Conservation (phyloP, 2,797 vertebrate genomes). For the Micromesistius poutassou region DNA sequence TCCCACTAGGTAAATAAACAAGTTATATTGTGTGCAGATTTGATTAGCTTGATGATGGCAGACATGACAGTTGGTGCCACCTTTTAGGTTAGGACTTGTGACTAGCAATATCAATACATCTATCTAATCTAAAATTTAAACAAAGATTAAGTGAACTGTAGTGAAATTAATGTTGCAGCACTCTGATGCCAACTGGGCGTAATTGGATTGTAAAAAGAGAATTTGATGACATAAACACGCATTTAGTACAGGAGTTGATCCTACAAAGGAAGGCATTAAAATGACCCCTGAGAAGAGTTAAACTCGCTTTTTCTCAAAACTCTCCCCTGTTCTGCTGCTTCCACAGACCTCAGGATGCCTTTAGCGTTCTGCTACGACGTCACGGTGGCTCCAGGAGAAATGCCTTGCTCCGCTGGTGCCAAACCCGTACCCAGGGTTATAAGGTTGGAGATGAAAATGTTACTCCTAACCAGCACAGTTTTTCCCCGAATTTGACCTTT, state of each 20-base stretch:
- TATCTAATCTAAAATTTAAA: neutral
- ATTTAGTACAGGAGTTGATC: too few relatives aligned
- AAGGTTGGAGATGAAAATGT: conserved; percentile 54
- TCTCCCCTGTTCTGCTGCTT: neutral
- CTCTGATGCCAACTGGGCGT: neutral
- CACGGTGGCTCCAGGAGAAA: conserved; percentile 77
- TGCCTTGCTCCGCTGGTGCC: conserved; percentile 76
- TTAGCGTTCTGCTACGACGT: conserved; percentile 70
- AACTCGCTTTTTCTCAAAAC: neutral
- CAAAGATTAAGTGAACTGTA: neutral
- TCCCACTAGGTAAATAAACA: conserved; percentile 43
- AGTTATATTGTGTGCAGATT: neutral
- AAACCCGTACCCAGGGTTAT: conserved; percentile 73
- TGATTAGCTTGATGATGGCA: neutral
- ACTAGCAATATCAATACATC: too few relatives aligned
- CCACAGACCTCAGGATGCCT: conserved; percentile 68
- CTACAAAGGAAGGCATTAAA: too few relatives aligned
- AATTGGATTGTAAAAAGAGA: neutral
- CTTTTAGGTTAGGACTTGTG: neutral
- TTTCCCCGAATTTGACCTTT: neutral
- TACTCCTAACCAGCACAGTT: neutral
- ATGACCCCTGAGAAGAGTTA: neutral
- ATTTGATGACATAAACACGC: too few relatives aligned
- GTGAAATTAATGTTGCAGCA: neutral
- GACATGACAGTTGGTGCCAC: neutral